Evolutionary conservation across 2,888 invertebrate species (phyloP), one percentile per base, ranked within the genome.

Genomic region (Thereva nobilitata): DNA sequence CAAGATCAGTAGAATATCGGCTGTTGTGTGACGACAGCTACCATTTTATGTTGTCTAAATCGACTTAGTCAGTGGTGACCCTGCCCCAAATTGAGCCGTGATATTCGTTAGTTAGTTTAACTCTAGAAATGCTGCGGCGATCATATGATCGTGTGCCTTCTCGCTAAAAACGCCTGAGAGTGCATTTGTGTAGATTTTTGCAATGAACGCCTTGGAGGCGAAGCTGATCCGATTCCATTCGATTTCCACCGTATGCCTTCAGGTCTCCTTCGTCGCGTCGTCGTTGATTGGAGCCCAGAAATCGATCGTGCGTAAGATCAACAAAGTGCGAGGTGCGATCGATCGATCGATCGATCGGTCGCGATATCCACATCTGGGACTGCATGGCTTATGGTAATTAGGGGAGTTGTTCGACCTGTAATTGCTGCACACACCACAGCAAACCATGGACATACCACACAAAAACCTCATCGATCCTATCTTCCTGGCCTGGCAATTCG

Each of bases 311-410:
- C 45, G 55, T 42, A 6, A 42, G 54, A 34, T n/a, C 44, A 34
- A 44, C n/a, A 10, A 41, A 35, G 37, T 40, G 64, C 12, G 35
- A 41, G 23, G 38, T 7, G 52, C 42, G 50, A 9, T 10, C 12
- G 64, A 37, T 9, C 12, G 35, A n/a, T 52, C 52, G 23, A 23
- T 23, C 23, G 23, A 23, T 23, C 23, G 23, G 23, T 47, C 44
- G 38, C 42, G 40, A 40, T 44, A 34, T 23, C 7, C 38, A 38
- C 57, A 47, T 38, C 57, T 23, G 4, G 10, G 40, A 57, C 6
- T 41, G 37, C 9, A 37, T 40, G 57, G 41, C 66, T 66, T 49
- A 66, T 56, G 66, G 50, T 66, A 66, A 66, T 66, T 57, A 56
- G 64, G 64, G 64, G 42, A 64, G 44, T 64, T 64, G 54, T 64